Evolutionary conservation across 23 tunicate species (phyloP), one percentile per base, ranked within the genome.

Genomic region (Trididemnum miniatum): DNA sequence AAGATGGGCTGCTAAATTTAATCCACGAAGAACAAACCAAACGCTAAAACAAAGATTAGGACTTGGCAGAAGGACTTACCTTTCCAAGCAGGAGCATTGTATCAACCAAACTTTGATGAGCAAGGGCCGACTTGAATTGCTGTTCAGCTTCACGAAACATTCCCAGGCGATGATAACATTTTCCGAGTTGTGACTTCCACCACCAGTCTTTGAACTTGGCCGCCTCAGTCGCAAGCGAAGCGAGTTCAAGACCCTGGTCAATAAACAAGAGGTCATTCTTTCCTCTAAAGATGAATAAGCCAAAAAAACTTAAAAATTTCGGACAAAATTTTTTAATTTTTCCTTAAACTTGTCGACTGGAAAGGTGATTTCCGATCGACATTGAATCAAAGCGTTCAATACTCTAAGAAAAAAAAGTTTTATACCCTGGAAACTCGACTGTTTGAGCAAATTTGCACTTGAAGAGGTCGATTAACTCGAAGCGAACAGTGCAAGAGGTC

Each of bases 151-250:
- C 98, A 18, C 98, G 67, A 67, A 66, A 85, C 98, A 93, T 93
- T 1, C 98, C 98, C 33, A 93, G 80, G 51, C 98, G 76, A 59
- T 84, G 86, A 64, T 88, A 93, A 39, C 98, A 93, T 77, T 93
- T 93, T 22, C 98, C 98, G 25, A 93, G 83, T 30, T 93, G 98
- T 38, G 87, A 89, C 79, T 88, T 88, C 98, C 98, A 93, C 93
- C 93, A 93, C 93, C 98, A 88, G 59, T 93, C 93, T 65, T 84
- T 93, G 51, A 34, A 85, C 52, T 93, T 84, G 3, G 89, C 79
- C n/a, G 83, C 75, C 25, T 88, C 93, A 22, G 89, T 83, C 50
- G 98, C 93, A 1, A 79, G 72, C 20, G 91, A 87, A 1, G 98
- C 98, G 29, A 93, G 84, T 44, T 93, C 98, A 0, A 93, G 65